Conservation (phyloP, 2,797 vertebrate species). For the Paguma larvata region DNA sequence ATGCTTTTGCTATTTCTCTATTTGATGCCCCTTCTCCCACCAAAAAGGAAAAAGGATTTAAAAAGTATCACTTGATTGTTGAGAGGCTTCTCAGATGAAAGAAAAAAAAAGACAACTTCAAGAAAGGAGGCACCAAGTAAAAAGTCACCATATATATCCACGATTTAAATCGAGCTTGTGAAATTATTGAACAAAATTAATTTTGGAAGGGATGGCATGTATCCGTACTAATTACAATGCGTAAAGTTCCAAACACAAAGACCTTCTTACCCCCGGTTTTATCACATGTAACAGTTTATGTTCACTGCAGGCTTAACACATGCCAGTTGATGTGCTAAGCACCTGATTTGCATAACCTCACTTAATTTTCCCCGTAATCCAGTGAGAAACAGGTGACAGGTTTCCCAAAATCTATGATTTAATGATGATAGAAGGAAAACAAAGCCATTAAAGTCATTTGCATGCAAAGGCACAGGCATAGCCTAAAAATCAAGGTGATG, state of each 20-base stretch:
- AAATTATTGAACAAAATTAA: neutral
- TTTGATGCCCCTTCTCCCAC: neutral
- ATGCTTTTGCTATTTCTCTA: neutral
- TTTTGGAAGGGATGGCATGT: neutral
- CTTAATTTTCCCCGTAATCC: neutral
- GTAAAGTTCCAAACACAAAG: neutral
- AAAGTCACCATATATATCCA: neutral
- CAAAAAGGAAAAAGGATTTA: neutral
- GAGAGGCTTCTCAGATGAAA: neutral
- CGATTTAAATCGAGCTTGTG: neutral
- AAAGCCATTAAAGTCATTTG: neutral
- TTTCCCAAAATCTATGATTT: neutral
- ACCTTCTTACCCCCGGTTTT: neutral
- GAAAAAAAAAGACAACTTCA: neutral
- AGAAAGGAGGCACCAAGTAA: neutral
- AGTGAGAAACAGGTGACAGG: neutral
- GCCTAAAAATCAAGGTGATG: neutral
- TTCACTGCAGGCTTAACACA: neutral
- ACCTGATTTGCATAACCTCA: neutral
- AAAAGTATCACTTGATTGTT: neutral
- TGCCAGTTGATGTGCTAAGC: neutral
- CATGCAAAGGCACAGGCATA: neutral
- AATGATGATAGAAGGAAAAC: neutral
- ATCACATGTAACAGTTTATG: neutral
- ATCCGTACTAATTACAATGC: neutral